phyloP scores from a whole-genome alignment of 2,888 invertebrate genomes.

The Euproctis similis region DNA sequence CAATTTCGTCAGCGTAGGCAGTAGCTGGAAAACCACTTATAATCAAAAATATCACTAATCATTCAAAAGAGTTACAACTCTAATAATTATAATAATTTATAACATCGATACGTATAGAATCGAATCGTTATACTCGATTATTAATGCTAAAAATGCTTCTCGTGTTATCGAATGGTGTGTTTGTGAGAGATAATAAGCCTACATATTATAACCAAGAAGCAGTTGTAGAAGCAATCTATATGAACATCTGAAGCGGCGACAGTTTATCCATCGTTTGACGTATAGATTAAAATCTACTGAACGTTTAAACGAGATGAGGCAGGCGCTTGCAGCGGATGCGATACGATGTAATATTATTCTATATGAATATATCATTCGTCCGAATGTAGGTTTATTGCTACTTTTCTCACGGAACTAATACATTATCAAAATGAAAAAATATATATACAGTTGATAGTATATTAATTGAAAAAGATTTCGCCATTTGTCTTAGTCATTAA shows the following conservation, averaged over 20 bases:
- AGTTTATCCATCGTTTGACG: conserved; percentile 60
- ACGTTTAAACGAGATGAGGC: conserved; percentile 50
- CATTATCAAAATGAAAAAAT: conserved; percentile 69
- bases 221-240: conserved; percentile 44
- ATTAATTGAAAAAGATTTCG: conserved; percentile 68
- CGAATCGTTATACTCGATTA: conserved; percentile 9
- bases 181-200: conserved; percentile 30
- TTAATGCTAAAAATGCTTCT: conserved; percentile 17
- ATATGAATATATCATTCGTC: conserved; percentile 71
- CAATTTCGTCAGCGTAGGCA: no score
- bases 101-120: no score
- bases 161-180: conserved; percentile 25
- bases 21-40: no score
- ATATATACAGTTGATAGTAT: no score
- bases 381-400: conserved; percentile 74
- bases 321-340: conserved; percentile 67
- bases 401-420: conserved; percentile 75
- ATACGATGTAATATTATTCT: conserved; percentile 66
- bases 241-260: conserved; percentile 43
- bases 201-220: conserved; percentile 32
- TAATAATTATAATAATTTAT: no score
- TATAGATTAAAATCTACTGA: conserved; percentile 60
- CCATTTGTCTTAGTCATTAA: conserved; percentile 60
- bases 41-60: no score
- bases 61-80: no score